Evolutionary conservation across 2,888 invertebrate genomes (phyloP).

Genomic region (Pantelozetes paolii): DNA sequence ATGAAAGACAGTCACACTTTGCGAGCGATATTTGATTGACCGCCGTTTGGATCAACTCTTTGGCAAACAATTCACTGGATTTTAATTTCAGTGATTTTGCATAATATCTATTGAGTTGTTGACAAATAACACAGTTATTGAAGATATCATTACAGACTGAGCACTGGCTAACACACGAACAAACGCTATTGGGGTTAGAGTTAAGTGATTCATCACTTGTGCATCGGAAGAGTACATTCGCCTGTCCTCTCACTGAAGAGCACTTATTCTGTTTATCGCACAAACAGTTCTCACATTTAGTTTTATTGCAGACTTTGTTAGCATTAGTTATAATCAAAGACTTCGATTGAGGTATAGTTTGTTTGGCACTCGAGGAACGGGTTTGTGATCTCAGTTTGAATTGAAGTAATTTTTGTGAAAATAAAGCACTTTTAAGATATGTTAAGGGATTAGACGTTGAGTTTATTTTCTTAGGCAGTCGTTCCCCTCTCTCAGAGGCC

Average conservation of each 20-base stretch:
- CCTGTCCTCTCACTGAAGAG: background rate
- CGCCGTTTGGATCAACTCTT: background rate
- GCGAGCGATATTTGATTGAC: slow-evolving; percentile 30
- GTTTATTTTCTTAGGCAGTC: background rate
- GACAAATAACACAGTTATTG: slow-evolving; percentile 28
- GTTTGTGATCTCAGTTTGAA: slow-evolving; percentile 11
- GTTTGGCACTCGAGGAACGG: slow-evolving; percentile 3
- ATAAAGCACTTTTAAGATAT: slow-evolving; percentile 40
- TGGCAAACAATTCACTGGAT: slow-evolving; percentile 3
- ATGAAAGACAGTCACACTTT: slow-evolving; percentile 21
- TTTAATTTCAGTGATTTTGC: slow-evolving; percentile 22
- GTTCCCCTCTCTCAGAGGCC: slow-evolving; percentile 1
- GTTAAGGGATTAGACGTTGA: slow-evolving; percentile 34
- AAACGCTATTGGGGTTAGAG: slow-evolving; percentile 21
- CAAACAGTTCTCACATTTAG: background rate
- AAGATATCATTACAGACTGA: slow-evolving; percentile 12
- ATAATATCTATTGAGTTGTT: slow-evolving; percentile 20
- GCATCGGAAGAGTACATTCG: slow-evolving; percentile 7
- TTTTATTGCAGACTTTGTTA: background rate
- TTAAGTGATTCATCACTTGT: slow-evolving; percentile 26
- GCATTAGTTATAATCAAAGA: slow-evolving; percentile 3
- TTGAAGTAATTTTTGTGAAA: slow-evolving; percentile 10
- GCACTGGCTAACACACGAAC: slow-evolving; percentile 22
- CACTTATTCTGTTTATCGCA: background rate
- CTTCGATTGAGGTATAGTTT: background rate